These are phyloP conservation scores for Limnothrissa miodon DNA, from an alignment of 2,113 vertebrate genomes.

Conservation along the genomic window DNA sequence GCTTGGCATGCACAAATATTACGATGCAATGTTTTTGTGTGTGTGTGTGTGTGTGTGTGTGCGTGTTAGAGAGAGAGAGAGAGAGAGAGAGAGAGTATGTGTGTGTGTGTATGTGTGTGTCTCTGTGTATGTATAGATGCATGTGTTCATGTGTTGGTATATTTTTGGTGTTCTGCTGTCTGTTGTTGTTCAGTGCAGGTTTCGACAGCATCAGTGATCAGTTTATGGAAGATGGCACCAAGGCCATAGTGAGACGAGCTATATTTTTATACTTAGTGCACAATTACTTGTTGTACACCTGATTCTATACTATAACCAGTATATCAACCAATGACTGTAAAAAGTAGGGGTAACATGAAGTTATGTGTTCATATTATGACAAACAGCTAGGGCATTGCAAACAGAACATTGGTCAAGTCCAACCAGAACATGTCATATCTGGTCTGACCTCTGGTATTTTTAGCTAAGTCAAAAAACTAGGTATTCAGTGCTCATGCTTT, in stretches of 20 bases:
- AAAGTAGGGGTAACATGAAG: too few relatives aligned
- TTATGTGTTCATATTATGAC: too few relatives aligned
- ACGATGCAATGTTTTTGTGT: slow-evolving; percentile 38
- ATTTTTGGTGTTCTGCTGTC: not conserved
- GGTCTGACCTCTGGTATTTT: too few relatives aligned
- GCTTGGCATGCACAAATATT: slow-evolving; percentile 74
- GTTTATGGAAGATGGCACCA: not conserved
- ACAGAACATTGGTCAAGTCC: too few relatives aligned
- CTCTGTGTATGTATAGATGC: slow-evolving; percentile 7
- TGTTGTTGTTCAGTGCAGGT: not conserved
- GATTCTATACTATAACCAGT: not conserved
- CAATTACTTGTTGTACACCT: not conserved
- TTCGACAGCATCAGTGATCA: slow-evolving; percentile 5
- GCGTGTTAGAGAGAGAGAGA: slow-evolving; percentile 18
- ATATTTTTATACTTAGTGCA: not conserved
- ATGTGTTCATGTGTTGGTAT: slow-evolving; percentile 26
- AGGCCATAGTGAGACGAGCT: slow-evolving; percentile 9
- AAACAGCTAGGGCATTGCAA: too few relatives aligned
- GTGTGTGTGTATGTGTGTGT: too few relatives aligned
- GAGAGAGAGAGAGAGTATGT: not conserved
- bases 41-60: slow-evolving; percentile 13
- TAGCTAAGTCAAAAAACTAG: too few relatives aligned
- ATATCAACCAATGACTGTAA: not conserved
- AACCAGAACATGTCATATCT: too few relatives aligned
- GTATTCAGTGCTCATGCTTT: too few relatives aligned